phyloP scores from a whole-genome alignment of 2,888 invertebrate genomes.

The Halictus quadricinctus region DNA sequence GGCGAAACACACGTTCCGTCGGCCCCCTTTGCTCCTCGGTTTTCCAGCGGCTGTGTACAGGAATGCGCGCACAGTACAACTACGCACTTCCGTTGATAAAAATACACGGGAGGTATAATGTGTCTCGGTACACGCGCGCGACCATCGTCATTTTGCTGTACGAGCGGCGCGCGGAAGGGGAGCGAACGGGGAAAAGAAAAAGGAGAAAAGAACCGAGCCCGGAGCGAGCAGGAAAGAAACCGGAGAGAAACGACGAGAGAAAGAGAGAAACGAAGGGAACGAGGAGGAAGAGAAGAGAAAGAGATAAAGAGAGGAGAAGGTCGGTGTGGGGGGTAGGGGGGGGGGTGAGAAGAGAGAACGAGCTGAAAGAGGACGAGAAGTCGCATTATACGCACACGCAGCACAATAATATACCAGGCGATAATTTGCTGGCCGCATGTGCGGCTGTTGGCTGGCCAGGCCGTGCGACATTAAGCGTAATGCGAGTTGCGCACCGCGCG shows the following conservation, averaged over 20 bases:
- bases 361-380: slow-evolving; percentile 41
- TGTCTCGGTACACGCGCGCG: slow-evolving; percentile 73
- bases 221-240: neutral
- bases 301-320: neutral
- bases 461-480: slow-evolving; percentile 70
- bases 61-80: slow-evolving; percentile 80
- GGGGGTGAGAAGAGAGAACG: neutral
- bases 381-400: slow-evolving; percentile 65
- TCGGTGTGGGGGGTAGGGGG: neutral
- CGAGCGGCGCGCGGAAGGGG: slow-evolving; percentile 37
- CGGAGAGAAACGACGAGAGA: neutral
- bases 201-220: slow-evolving; percentile 9
- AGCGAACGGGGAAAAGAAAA: slow-evolving; percentile 28
- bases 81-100: slow-evolving; percentile 82
- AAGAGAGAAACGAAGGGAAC: neutral
- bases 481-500: slow-evolving; percentile 68
- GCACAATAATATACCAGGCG: slow-evolving; percentile 71
- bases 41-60: slow-evolving; percentile 72
- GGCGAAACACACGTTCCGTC: slow-evolving; percentile 21
- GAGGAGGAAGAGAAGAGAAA: neutral
- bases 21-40: slow-evolving; percentile 46
- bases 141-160: slow-evolving; percentile 67
- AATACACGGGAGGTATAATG: slow-evolving; percentile 78
- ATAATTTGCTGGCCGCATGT: slow-evolving; percentile 68
- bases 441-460: slow-evolving; percentile 36